A percentile compares a stretch with the other conserved stretches of the same genome.
These are phyloP conservation scores for Drosophila lini DNA, from an alignment of 1,140 invertebrate species.

Conservation along the genomic window DNA sequence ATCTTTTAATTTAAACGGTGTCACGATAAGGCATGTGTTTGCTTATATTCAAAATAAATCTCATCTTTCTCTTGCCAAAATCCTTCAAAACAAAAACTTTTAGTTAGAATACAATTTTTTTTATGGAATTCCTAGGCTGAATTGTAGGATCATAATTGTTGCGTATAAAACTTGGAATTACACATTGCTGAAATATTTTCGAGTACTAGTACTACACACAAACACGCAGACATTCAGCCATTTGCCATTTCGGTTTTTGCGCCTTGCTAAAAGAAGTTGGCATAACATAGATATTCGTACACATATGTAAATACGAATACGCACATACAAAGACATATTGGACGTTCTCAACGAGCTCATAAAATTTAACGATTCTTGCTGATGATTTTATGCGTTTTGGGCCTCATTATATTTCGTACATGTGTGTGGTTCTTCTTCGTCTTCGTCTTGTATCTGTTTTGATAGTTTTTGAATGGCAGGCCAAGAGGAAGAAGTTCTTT, in stretches of 20 bases:
- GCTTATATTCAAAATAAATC: conserved; percentile 2
- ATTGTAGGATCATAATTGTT: not conserved
- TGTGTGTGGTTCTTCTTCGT: conserved; percentile 16
- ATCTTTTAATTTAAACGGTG: conserved; percentile 14
- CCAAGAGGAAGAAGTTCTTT: conserved; percentile 44
- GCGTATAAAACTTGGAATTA: conserved; percentile 20
- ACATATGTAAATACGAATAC: conserved; percentile 16
- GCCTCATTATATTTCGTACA: conserved; percentile 49
- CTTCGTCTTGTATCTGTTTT: conserved; percentile 34
- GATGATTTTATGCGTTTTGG: conserved; percentile 65
- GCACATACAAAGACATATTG: conserved; percentile 36
- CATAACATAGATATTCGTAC: conserved; percentile 11
- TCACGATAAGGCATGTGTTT: not conserved
- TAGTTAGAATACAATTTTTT: not conserved
- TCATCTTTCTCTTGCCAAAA: not conserved
- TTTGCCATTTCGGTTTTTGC: conserved; percentile 34
- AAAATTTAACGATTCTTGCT: conserved; percentile 59
- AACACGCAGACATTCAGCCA: not conserved
- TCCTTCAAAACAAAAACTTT: not conserved
- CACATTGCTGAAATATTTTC: conserved; percentile 51
- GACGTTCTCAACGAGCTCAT: conserved; percentile 49
- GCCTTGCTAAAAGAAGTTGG: conserved; percentile 41
- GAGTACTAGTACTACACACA: conserved; percentile 23
- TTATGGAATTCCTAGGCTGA: not conserved
- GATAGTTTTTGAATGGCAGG: conserved; percentile 59